phyloP scores from a whole-genome alignment of 1,140 invertebrate species.

The Drosophila virilis region DNA sequence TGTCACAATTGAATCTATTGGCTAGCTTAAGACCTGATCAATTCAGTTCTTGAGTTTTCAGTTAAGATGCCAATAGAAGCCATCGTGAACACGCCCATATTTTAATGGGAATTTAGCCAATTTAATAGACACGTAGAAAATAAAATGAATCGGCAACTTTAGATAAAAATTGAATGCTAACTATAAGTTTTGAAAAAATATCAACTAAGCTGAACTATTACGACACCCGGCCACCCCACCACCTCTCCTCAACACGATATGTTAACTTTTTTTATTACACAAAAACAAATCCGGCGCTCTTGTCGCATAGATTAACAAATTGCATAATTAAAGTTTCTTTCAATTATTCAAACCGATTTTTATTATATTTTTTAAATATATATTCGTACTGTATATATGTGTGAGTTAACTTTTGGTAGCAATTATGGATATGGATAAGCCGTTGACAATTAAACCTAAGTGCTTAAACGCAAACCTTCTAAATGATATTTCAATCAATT shows the following conservation, averaged over 20 bases:
- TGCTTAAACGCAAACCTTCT: constrained; percentile 35
- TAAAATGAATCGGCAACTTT: constrained; percentile 44
- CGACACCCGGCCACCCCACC: constrained; percentile 27
- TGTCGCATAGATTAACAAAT: constrained; percentile 40
- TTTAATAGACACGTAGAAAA: constrained; percentile 68
- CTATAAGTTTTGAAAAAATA: constrained; percentile 53
- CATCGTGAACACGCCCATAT: constrained; percentile 30
- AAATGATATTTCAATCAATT: constrained; percentile 29
- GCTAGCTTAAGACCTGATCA: background rate
- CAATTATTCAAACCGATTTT: constrained; percentile 68
- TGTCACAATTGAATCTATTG: constrained; percentile 11
- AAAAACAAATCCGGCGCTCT: constrained; percentile 26
- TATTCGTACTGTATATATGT: constrained; percentile 49
- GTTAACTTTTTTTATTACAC: constrained; percentile 44
- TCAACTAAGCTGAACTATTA: constrained; percentile 53
- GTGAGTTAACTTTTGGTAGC: constrained; percentile 57
- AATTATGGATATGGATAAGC: constrained; percentile 57
- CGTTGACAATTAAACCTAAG: constrained; percentile 30
- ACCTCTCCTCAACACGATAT: constrained; percentile 1
- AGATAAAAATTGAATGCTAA: constrained; percentile 61
- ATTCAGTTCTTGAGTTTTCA: constrained; percentile 1
- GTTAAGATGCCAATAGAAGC: constrained; percentile 15
- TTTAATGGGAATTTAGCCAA: constrained; percentile 70
- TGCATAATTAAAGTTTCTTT: constrained; percentile 70
- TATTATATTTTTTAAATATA: constrained; percentile 46